Evolutionary conservation across 2,797 vertebrate species (phyloP).

Genomic region (Dermochelys coriacea): DNA sequence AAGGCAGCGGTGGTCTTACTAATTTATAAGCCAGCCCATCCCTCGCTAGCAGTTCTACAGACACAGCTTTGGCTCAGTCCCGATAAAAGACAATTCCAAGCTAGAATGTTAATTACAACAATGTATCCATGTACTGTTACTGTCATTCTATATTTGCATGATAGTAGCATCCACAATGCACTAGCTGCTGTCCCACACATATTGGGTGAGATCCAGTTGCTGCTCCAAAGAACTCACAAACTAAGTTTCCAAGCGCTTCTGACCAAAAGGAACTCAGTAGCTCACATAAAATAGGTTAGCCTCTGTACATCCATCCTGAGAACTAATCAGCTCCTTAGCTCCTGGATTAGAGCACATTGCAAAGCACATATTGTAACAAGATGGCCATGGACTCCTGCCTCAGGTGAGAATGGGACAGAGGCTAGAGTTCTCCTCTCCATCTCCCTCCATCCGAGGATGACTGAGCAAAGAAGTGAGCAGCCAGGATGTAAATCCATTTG

Average conservation of each 20-base stretch:
- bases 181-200: too few species aligned
- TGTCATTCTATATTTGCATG: too few species aligned
- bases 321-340: not conserved
- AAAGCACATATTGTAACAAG: not conserved
- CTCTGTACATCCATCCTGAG: not conserved
- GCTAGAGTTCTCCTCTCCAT: not conserved
- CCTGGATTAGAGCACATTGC: not conserved
- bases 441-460: not conserved
- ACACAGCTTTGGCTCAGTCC: too few species aligned
- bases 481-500: not conserved
- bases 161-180: too few species aligned
- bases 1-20: too few species aligned
- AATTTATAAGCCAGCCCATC: too few species aligned
- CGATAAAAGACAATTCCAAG: too few species aligned
- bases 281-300: not conserved
- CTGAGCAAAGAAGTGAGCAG: not conserved
- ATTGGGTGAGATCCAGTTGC: too few species aligned
- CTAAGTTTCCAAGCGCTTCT: not conserved
- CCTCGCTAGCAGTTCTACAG: too few species aligned
- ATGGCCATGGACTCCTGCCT: not conserved
- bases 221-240: too few species aligned
- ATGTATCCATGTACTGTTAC: too few species aligned
- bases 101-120: too few species aligned
- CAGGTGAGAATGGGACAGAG: not conserved
- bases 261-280: not conserved